Conservation (phyloP, 2,888 invertebrate genomes). For the Agrilus biguttatus region DNA sequence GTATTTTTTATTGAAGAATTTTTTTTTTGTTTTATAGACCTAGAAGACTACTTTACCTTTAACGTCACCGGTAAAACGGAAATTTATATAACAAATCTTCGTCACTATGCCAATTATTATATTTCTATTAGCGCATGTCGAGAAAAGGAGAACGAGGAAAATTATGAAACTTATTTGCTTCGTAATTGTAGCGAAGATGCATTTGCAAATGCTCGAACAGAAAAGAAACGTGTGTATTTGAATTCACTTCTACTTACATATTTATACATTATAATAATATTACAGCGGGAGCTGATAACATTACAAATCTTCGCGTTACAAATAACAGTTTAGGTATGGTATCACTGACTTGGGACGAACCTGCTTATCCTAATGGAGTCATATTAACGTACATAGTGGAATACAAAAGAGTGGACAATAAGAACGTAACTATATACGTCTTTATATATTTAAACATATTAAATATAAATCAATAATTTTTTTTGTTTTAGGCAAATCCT, state of each 20-base stretch:
- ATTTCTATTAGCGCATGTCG: slow-evolving; percentile 68
- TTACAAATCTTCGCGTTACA: slow-evolving; percentile 38
- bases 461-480: background rate
- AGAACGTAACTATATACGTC: slow-evolving; percentile 37
- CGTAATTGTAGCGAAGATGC: slow-evolving; percentile 10
- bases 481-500: slow-evolving; percentile 6
- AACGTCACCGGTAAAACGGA: slow-evolving; percentile 25
- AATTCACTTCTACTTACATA: background rate
- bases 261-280: slow-evolving; percentile 5
- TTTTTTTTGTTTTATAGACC: background rate
- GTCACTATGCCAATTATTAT: slow-evolving; percentile 66
- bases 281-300: slow-evolving; percentile 54
- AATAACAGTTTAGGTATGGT: slow-evolving; percentile 40
- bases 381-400: slow-evolving; percentile 74
- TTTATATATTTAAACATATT: background rate
- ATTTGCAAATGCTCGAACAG: slow-evolving; percentile 9
- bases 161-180: slow-evolving; percentile 4
- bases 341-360: slow-evolving; percentile 67
- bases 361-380: slow-evolving; percentile 72
- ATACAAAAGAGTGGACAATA: slow-evolving; percentile 52
- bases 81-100: slow-evolving; percentile 45
- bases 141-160: slow-evolving; percentile 35
- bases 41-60: slow-evolving; percentile 17
- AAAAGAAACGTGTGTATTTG: slow-evolving; percentile 15
- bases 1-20: background rate